phyloP scores from a whole-genome alignment of 2,888 invertebrate genomes.

The Uloborus plumipes region DNA sequence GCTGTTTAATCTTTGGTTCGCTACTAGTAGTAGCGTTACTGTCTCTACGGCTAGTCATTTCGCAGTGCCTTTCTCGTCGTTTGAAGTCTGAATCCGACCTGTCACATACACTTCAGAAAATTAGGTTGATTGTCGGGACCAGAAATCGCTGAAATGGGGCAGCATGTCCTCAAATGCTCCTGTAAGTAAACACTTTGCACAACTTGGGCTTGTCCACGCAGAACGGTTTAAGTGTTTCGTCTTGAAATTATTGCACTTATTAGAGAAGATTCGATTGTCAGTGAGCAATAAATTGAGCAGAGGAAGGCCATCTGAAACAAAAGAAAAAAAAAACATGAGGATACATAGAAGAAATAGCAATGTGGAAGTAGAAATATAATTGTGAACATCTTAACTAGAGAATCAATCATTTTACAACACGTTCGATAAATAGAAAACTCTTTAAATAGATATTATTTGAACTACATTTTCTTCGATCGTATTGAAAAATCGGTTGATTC shows the following conservation, averaged over 20 bases:
- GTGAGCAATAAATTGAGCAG: conserved; percentile 65
- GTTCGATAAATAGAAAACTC: too few relatives aligned
- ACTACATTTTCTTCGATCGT: too few relatives aligned
- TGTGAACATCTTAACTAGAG: background rate
- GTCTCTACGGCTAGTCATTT: conserved; percentile 50
- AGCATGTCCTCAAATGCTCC: conserved; percentile 3
- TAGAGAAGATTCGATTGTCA: conserved; percentile 60
- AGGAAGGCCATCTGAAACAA: conserved; percentile 57
- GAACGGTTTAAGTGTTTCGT: conserved; percentile 10
- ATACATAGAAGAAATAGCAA: background rate
- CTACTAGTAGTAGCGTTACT: conserved; percentile 59
- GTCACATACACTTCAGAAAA: conserved; percentile 7
- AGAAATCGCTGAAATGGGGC: background rate
- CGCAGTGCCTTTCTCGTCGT: conserved; percentile 15
- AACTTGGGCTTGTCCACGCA: conserved; percentile 37
- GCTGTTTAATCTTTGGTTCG: conserved; percentile 50
- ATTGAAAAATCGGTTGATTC: too few relatives aligned
- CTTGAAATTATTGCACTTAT: conserved; percentile 50
- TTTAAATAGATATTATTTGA: too few relatives aligned
- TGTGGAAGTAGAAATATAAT: background rate
- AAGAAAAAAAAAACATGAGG: background rate
- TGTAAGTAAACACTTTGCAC: background rate
- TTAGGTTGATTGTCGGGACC: conserved; percentile 34
- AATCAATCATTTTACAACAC: too few relatives aligned
- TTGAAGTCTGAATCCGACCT: conserved; percentile 1